Evolutionary conservation across 2,797 vertebrate genomes (phyloP).

Genomic region (Lacerta bilineata): DNA sequence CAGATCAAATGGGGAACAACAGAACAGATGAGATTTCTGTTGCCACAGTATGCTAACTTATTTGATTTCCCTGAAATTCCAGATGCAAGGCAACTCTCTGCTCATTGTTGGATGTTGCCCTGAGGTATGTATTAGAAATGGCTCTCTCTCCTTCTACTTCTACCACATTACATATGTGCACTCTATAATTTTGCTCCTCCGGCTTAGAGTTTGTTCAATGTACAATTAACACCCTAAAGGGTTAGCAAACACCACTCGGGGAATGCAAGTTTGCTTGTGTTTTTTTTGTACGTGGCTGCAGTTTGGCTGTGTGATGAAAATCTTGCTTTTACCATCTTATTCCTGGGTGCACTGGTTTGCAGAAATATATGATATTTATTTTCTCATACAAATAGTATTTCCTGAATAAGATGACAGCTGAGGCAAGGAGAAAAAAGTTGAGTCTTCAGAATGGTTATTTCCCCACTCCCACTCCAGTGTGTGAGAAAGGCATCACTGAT

Average conservation of each 20-base stretch:
- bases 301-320: slow-evolving; percentile 46
- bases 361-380: slow-evolving; percentile 57
- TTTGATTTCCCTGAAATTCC: slow-evolving; percentile 77
- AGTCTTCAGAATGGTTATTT: slow-evolving; percentile 9
- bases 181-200: slow-evolving; percentile 58
- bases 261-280: slow-evolving; percentile 68
- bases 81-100: slow-evolving; percentile 64
- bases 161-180: slow-evolving; percentile 65
- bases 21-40: slow-evolving; percentile 71
- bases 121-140: slow-evolving; percentile 70
- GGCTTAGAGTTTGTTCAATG: slow-evolving; percentile 63
- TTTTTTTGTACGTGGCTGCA: slow-evolving; percentile 43
- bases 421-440: background rate
- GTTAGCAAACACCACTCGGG: slow-evolving; percentile 48
- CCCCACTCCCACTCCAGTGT: too few species aligned
- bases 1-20: slow-evolving; percentile 55
- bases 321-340: slow-evolving; percentile 47
- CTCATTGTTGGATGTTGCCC: slow-evolving; percentile 64
- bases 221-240: slow-evolving; percentile 58
- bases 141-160: slow-evolving; percentile 58
- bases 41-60: slow-evolving; percentile 58
- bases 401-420: background rate
- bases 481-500: background rate
- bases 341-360: slow-evolving; percentile 1
- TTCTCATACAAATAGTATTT: slow-evolving; percentile 12